Evolutionary conservation across 2,113 vertebrate genomes (phyloP), one percentile per base, ranked within the genome.

Genomic region (Ursus arctos): DNA sequence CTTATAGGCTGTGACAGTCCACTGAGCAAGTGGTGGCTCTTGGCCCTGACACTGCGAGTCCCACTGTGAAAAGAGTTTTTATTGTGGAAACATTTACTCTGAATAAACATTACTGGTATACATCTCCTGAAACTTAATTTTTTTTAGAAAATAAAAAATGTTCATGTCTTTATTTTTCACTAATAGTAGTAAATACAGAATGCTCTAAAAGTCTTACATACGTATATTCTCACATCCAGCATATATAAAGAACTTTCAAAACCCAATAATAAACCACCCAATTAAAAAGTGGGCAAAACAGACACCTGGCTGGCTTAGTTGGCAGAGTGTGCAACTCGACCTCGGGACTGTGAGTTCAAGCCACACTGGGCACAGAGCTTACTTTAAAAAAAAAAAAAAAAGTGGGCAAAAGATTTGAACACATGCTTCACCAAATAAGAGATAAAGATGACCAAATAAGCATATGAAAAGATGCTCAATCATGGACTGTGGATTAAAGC

Each of bases 391-490:
- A 3, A 69, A 36, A 74, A 76, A 74, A 26, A 47, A 40, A n/a
- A n/a, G n/a, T n/a, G 3, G 40, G 24, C 72, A 76, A 53, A 82
- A 89, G 67, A 65, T 47, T 55, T 55, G 43, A 92, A 80, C 53
- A 87, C 74, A 71, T n/a, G 43, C 2, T 87, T 95, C 43, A 81
- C n/a, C 65, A 92, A 92, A 55, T n/a, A 88, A 65, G 83, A 63
- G n/a, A 43, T 13, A 47, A 61, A 63, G 14, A 86, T 11, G 33
- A 65, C 43, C 43, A 63, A 86, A 81, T 12, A 31, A 51, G 13
- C 43, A 51, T 12, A 61, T 1, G 26, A 63, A 18, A 71, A 40
- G 19, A 59, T 36, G 8, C 21, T n/a, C 53, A 36, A 67, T 33
- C 21, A 19, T 6, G 57, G 47, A 28, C 22, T 49, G 36, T 19